A percentile compares a stretch with the other conserved stretches of the same genome.
Conservation (phyloP, 64 coral and sea anemone genomes). For the Pocillopora damicornis region DNA sequence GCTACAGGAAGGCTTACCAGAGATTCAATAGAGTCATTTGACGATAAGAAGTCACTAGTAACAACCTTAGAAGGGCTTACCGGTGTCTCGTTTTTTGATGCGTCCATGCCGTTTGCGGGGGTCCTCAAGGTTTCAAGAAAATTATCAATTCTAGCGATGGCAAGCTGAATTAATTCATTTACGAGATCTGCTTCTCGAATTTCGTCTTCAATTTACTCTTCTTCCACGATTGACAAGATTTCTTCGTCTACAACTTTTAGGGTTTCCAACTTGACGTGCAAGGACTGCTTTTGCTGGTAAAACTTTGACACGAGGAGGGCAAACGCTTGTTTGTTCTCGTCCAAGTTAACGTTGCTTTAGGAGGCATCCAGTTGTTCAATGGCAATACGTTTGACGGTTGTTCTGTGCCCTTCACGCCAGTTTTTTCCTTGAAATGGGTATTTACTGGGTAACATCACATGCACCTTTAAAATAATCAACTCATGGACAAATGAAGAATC, state of each 20-base stretch:
- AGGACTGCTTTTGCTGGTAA: background rate
- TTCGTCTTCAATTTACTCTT: background rate
- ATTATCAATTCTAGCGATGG: background rate
- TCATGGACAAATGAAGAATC: too few relatives aligned
- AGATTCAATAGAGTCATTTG: too few relatives aligned
- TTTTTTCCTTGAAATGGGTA: background rate
- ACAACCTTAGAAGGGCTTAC: too few relatives aligned
- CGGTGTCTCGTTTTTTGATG: too few relatives aligned
- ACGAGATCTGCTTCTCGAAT: slow-evolving; percentile 2
- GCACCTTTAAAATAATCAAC: too few relatives aligned
- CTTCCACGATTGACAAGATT: background rate
- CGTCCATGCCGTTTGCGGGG: too few relatives aligned
- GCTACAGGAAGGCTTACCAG: too few relatives aligned
- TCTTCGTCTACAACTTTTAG: background rate
- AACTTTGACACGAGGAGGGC: background rate
- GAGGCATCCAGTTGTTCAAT: background rate
- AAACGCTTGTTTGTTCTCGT: background rate
- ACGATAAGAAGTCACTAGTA: too few relatives aligned
- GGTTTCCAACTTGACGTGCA: background rate
- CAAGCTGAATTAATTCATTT: background rate
- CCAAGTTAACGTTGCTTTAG: background rate
- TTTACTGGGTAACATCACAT: background rate
- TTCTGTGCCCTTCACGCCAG: background rate
- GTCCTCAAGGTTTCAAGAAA: too few relatives aligned
- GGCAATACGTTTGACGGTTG: background rate